Conservation (phyloP, 1,140 invertebrate species). For the Drosophila parabipectinata region DNA sequence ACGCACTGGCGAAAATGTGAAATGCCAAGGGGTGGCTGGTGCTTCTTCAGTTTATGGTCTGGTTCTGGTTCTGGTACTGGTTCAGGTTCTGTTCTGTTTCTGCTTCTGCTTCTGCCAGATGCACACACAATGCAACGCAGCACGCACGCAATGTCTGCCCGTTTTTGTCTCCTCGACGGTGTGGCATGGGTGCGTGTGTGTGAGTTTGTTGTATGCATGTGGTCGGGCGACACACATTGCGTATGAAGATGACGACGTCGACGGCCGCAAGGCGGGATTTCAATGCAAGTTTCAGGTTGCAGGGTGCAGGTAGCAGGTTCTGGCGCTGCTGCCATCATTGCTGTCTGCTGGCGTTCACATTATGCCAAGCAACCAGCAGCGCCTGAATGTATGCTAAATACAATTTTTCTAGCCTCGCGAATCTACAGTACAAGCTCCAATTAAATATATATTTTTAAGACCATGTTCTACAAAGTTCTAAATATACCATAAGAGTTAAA, state of each 20-base stretch:
- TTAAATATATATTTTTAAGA: background rate
- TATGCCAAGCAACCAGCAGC: conserved; percentile 61
- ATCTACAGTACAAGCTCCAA: conserved; percentile 16
- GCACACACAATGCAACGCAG: conserved; percentile 53
- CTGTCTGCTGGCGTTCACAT: conserved; percentile 64
- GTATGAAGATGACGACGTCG: conserved; percentile 64
- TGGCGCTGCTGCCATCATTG: conserved; percentile 13
- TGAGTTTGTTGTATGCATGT: background rate
- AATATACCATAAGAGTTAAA: too few species aligned
- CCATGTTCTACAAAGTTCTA: too few species aligned
- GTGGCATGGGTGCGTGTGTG: conserved; percentile 10
- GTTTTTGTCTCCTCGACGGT: conserved; percentile 18
- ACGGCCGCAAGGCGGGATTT: conserved; percentile 65
- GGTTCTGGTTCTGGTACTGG: conserved; percentile 2
- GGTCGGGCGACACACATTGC: conserved; percentile 74
- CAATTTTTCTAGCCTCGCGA: conserved; percentile 47
- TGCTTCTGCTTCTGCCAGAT: conserved; percentile 32
- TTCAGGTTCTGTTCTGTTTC: conserved; percentile 18
- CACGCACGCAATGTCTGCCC: conserved; percentile 68
- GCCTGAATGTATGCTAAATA: conserved; percentile 83
- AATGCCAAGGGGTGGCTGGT: conserved; percentile 27
- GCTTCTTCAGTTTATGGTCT: conserved; percentile 4
- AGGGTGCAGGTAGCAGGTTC: conserved; percentile 7
- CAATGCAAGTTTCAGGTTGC: conserved; percentile 35
- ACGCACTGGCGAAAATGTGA: conserved; percentile 28